Evolutionary conservation across 2,888 invertebrate species (phyloP), one percentile per base, ranked within the genome.

Genomic region (Hipparchia semele): DNA sequence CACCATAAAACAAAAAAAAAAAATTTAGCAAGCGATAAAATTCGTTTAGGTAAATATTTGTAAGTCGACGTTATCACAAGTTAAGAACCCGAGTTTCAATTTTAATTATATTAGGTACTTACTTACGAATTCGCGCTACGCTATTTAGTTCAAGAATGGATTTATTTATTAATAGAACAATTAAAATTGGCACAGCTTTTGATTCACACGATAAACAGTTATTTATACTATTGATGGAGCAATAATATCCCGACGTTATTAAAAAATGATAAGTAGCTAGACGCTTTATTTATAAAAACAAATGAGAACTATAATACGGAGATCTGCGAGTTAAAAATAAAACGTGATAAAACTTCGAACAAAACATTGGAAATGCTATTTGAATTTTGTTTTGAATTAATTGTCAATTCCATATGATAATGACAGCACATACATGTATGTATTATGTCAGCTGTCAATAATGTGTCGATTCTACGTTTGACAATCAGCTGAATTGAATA

Each of bases 151-250:
- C 45, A 64, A 64, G 33, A 71, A 73, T 67, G 33, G 51, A 71
- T 68, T 60, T 13, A 68, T 46, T 64, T 73, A 77, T 71, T 62
- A 77, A 60, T 77, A 77, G 77, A 74, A 64, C 56, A 68, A 68
- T 72, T 59, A 73, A 70, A 76, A 73, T 77, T 77, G 77, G 75
- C 77, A 77, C 75, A 12, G 13, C 56, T 61, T 65, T 65, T 64
- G 33, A 68, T 70, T 70, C 49, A 23, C 13, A 64, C 49, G 54
- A 53, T 62, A 49, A 45, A 62, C 53, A 68, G 9, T 10, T 71
- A 59, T 33, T 45, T 51, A 23, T 67, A 67, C 13, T 23, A 45
- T 58, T 4, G n/a, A n/a, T n/a, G 45, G 45, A 9, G 49, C 49
- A 49, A 6, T 49, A 6, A 1, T 49, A 49, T 6, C 5, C 10